phyloP scores from a whole-genome alignment of 2,888 invertebrate species.

The Aspidiotus rigidus region DNA sequence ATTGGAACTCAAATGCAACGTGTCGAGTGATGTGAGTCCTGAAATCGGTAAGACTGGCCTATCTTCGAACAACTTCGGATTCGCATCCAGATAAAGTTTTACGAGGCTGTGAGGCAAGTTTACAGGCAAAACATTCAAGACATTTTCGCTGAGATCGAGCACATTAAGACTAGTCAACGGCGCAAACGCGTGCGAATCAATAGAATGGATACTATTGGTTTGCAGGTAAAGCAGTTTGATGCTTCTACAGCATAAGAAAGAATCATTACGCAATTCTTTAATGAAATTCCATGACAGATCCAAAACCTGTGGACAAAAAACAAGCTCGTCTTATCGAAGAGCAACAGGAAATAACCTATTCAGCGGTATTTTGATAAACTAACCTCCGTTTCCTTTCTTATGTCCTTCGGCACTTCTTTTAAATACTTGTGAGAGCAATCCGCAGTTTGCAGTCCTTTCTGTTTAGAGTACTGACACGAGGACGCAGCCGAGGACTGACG shows the following conservation, averaged over 20 bases:
- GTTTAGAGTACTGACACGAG: neutral
- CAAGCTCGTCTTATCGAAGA: neutral
- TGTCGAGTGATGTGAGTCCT: constrained; percentile 4
- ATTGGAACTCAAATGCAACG: constrained; percentile 1
- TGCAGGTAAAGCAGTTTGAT: constrained; percentile 24
- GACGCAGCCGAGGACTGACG: neutral
- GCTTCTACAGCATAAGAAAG: constrained; percentile 22
- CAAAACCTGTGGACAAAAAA: constrained; percentile 8
- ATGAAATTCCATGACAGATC: constrained; percentile 22
- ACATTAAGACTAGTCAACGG: constrained; percentile 16
- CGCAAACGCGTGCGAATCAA: constrained; percentile 9
- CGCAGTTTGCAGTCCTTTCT: neutral
- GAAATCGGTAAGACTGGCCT: constrained; percentile 9
- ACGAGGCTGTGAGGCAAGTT: neutral
- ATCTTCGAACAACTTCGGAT: constrained; percentile 1
- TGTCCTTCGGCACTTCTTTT: neutral
- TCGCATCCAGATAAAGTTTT: constrained; percentile 19
- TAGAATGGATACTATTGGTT: constrained; percentile 1
- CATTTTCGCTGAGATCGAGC: constrained; percentile 26
- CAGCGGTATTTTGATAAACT: neutral
- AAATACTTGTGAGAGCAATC: neutral
- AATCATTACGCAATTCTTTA: constrained; percentile 12
- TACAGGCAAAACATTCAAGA: neutral
- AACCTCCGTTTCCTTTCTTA: neutral
- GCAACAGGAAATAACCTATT: neutral